phyloP scores from a whole-genome alignment of 2,888 invertebrate genomes.

The Mellilla xanthometata region DNA sequence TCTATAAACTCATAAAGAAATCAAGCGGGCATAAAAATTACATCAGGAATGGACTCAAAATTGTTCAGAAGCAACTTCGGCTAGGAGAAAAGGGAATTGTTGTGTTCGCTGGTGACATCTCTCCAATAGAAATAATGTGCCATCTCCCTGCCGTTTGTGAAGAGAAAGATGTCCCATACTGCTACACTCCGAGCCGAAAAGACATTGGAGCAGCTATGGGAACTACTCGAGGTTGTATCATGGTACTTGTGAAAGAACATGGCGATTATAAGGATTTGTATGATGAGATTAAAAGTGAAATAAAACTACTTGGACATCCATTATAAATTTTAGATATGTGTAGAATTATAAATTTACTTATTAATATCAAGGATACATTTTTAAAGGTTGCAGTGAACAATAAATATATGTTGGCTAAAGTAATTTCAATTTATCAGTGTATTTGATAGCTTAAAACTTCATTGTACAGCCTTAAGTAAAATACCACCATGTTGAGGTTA shows the following conservation, averaged over 20 bases:
- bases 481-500: no score
- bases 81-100: constrained; percentile 96
- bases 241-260: constrained; percentile 92
- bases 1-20: constrained; percentile 96
- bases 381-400: no score
- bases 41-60: constrained; percentile 93
- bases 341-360: no score
- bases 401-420: no score
- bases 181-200: constrained; percentile 93
- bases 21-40: constrained; percentile 91
- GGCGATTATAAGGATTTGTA: constrained; percentile 93
- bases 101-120: constrained; percentile 97
- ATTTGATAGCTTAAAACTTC: no score
- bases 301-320: constrained; percentile 87
- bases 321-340: constrained; percentile 58
- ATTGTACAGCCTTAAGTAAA: no score
- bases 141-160: constrained; percentile 98
- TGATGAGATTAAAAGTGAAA: constrained; percentile 89
- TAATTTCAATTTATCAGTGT: no score
- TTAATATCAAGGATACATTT: no score
- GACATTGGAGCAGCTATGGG: constrained; percentile 96
- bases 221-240: constrained; percentile 93
- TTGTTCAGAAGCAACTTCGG: constrained; percentile 94
- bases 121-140: constrained; percentile 98
- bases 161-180: constrained; percentile 95